phyloP scores from a whole-genome alignment of 2,113 vertebrate genomes.

The Bufo gargarizans region DNA sequence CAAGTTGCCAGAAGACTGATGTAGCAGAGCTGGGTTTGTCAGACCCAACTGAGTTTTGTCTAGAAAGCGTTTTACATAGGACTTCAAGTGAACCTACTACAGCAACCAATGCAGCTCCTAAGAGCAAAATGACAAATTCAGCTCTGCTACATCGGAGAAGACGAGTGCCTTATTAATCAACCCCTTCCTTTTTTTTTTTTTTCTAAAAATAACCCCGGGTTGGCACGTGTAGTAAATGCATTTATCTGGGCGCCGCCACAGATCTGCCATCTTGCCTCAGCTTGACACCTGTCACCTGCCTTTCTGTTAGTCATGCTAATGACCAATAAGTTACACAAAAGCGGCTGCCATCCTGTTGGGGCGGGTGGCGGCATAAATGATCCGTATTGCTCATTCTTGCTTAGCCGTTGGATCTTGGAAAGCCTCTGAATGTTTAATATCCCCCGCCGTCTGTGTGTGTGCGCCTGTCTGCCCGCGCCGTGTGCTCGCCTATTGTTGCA shows the following conservation, averaged over 20 bases:
- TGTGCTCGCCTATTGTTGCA: constrained; percentile 2
- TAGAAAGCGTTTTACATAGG: neutral
- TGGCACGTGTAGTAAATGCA: neutral
- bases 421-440: constrained; percentile 15
- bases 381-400: constrained; percentile 38
- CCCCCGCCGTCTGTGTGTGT: neutral
- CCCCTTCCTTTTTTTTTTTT: neutral
- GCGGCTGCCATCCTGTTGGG: constrained; percentile 26
- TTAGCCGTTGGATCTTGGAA: constrained; percentile 40
- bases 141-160: neutral
- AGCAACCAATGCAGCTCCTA: neutral
- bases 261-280: constrained; percentile 35
- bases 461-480: neutral
- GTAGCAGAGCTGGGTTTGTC: neutral
- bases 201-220: neutral
- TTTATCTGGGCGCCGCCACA: constrained; percentile 11
- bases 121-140: neutral
- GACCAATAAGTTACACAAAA: constrained; percentile 35
- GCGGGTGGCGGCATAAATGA: constrained; percentile 40
- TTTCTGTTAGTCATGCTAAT: constrained; percentile 37
- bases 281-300: constrained; percentile 38
- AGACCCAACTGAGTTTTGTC: neutral
- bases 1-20: neutral
- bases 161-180: neutral
- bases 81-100: neutral